phyloP scores from a whole-genome alignment of 2,888 invertebrate genomes.

The Hyalella azteca region DNA sequence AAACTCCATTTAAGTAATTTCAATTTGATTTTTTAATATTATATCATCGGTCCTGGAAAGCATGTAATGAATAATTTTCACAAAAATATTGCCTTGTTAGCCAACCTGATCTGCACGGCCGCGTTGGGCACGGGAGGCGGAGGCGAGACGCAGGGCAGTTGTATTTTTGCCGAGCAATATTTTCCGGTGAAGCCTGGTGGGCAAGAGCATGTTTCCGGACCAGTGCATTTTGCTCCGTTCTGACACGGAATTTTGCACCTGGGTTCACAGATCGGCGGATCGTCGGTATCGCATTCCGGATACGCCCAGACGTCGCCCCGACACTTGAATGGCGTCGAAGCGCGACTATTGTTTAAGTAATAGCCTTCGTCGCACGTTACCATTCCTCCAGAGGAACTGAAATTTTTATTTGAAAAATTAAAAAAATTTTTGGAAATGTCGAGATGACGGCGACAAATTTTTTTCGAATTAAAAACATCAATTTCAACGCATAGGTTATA shows the following conservation, averaged over 20 bases:
- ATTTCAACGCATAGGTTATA: too few relatives aligned
- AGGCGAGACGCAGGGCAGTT: slow-evolving; percentile 22
- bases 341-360: not conserved
- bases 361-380: not conserved
- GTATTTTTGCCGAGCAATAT: slow-evolving; percentile 73
- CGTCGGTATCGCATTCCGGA: not conserved
- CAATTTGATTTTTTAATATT: too few relatives aligned
- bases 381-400: slow-evolving; percentile 1
- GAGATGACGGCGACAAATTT: too few relatives aligned
- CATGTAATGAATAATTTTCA: too few relatives aligned
- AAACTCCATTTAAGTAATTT: too few relatives aligned
- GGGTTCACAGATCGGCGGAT: slow-evolving; percentile 61
- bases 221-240: slow-evolving; percentile 80
- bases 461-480: too few relatives aligned
- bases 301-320: slow-evolving; percentile 19
- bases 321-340: slow-evolving; percentile 27
- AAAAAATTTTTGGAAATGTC: too few relatives aligned
- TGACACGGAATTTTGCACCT: slow-evolving; percentile 79
- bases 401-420: too few relatives aligned
- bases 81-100: not conserved
- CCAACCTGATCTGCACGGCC: slow-evolving; percentile 42
- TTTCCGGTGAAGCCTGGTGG: slow-evolving; percentile 79
- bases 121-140: slow-evolving; percentile 35
- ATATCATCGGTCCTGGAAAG: too few relatives aligned
- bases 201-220: slow-evolving; percentile 79